phyloP scores from a whole-genome alignment of 2,797 vertebrate genomes.

The Poliocrania exsul region DNA sequence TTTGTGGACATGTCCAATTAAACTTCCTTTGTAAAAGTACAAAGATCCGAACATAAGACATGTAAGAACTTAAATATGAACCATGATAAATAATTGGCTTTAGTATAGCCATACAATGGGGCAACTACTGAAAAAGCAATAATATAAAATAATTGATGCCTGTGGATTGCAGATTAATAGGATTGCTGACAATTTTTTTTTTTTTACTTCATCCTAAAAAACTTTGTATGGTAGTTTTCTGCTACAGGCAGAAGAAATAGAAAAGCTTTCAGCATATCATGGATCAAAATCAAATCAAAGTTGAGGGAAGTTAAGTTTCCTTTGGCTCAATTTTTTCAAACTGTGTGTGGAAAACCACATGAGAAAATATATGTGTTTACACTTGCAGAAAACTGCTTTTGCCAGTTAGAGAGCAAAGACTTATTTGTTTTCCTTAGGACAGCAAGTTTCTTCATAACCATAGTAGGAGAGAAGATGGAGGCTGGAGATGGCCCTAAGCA shows the following conservation, averaged over 20 bases:
- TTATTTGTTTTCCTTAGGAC: not conserved
- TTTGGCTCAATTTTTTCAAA: not conserved
- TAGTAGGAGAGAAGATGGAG: not conserved
- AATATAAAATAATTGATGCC: not conserved
- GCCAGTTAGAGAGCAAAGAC: not conserved
- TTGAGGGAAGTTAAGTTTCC: not conserved
- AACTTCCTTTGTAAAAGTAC: not conserved
- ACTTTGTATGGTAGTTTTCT: not conserved
- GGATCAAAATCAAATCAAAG: not conserved
- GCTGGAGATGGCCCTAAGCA: not conserved
- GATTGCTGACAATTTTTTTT: not conserved
- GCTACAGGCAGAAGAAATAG: not conserved
- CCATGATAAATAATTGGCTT: not conserved
- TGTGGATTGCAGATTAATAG: not conserved
- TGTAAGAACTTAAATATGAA: not conserved
- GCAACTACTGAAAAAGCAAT: not conserved
- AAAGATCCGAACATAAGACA: not conserved
- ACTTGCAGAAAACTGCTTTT: not conserved
- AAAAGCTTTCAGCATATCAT: not conserved
- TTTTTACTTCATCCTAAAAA: not conserved
- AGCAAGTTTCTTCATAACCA: not conserved
- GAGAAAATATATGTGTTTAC: not conserved
- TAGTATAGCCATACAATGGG: not conserved
- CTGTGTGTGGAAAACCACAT: not conserved
- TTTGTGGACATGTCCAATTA: not conserved